phyloP scores from a whole-genome alignment of 2,113 vertebrate species.

The Caretta caretta region DNA sequence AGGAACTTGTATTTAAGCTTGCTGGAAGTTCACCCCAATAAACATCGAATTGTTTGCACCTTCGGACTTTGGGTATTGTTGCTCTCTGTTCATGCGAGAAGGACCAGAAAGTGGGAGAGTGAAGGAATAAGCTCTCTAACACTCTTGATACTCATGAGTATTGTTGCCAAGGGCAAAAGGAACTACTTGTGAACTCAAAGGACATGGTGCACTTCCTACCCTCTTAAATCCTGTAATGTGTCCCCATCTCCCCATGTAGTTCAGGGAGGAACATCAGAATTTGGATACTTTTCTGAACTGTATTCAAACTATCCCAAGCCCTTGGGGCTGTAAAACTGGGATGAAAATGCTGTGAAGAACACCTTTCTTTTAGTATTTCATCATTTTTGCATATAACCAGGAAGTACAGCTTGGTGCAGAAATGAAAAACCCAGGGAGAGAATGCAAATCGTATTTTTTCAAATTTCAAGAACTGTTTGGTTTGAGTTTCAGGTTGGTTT shows the following conservation, averaged over 20 bases:
- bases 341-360: conserved; percentile 38
- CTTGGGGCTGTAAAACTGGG: conserved; percentile 23
- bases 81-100: too few relatives aligned
- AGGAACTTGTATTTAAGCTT: too few relatives aligned
- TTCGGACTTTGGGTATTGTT: too few relatives aligned
- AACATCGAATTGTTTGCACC: too few relatives aligned
- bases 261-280: conserved; percentile 56
- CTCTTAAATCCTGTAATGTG: conserved; percentile 57
- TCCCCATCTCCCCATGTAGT: conserved; percentile 32
- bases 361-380: background rate
- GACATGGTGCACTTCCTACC: conserved; percentile 60
- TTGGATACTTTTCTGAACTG: conserved; percentile 46
- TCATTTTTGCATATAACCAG: background rate
- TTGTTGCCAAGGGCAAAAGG: conserved; percentile 18
- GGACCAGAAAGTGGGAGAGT: too few relatives aligned
- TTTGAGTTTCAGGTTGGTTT: conserved; percentile 4
- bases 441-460: conserved; percentile 27
- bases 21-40: too few relatives aligned
- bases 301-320: conserved; percentile 28
- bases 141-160: conserved; percentile 30
- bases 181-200: conserved; percentile 46
- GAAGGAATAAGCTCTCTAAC: too few relatives aligned
- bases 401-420: background rate
- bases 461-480: conserved; percentile 3
- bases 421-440: conserved; percentile 8